A percentile compares a stretch with the other conserved stretches of the same genome.
These are phyloP conservation scores for Morelia viridis DNA, from an alignment of 2,797 vertebrate genomes.

Conservation along the genomic window DNA sequence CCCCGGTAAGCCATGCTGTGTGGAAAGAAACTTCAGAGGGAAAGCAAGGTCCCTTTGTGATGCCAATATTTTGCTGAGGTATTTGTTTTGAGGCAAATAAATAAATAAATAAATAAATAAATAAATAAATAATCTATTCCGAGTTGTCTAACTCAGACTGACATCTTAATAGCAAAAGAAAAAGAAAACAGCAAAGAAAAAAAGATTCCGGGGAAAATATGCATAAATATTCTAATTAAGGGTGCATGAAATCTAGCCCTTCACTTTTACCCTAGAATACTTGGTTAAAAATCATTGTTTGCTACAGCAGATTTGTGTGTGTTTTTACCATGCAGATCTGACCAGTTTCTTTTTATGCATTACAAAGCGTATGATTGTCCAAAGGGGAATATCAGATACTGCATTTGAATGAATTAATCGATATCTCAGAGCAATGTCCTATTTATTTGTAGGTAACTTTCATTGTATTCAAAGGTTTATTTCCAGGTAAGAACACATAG, in stretches of 20 bases:
- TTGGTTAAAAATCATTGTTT: not conserved
- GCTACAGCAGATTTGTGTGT: not conserved
- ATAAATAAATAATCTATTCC: not conserved
- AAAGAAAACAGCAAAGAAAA: conserved; percentile 30
- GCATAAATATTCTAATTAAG: not conserved
- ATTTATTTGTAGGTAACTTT: not conserved
- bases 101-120: conserved; percentile 1
- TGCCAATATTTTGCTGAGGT: conserved; percentile 62
- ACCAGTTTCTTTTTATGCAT: not conserved
- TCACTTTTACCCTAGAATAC: not conserved
- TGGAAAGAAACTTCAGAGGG: conserved; percentile 60
- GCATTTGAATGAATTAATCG: not conserved
- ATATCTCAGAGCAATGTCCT: not conserved
- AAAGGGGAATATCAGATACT: not conserved
- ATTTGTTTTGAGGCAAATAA: conserved; percentile 56
- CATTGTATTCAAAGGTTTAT: not conserved
- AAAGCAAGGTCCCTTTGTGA: conserved; percentile 58
- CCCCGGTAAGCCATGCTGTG: conserved; percentile 38
- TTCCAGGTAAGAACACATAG: not conserved
- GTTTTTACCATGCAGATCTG: not conserved
- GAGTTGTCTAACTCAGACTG: conserved; percentile 45
- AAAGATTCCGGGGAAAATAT: conserved; percentile 35
- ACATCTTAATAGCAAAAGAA: conserved; percentile 47
- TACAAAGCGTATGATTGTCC: not conserved
- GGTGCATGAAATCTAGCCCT: not conserved